Percentiles rank a stretch among this genome's conserved stretches.
Conservation (phyloP, 2,797 vertebrate species). For the Oryzias dopingdopingensis region DNA sequence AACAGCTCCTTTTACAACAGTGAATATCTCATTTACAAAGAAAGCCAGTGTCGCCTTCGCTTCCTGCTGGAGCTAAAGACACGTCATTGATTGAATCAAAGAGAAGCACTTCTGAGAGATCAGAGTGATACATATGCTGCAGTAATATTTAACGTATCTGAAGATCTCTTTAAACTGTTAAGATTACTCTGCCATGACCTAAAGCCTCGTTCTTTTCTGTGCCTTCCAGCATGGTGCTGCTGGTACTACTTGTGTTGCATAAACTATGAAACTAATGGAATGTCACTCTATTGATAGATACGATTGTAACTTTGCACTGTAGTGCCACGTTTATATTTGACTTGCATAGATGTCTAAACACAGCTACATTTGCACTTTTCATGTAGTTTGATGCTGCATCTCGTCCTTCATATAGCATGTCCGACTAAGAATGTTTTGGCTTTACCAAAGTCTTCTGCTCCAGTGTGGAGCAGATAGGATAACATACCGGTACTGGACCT, state of each 20-base stretch:
- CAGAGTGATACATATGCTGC: conserved; percentile 11
- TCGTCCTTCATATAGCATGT: too few relatives aligned
- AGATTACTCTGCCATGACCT: conserved; percentile 2
- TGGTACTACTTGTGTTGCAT: conserved; percentile 8
- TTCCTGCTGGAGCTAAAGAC: conserved; percentile 87
- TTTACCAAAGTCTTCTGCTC: background rate
- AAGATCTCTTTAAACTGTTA: conserved; percentile 1
- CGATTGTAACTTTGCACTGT: background rate
- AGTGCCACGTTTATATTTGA: background rate
- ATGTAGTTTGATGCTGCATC: too few relatives aligned
- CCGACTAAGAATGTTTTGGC: too few relatives aligned
- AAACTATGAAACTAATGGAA: background rate
- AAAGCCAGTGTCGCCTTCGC: conserved; percentile 87
- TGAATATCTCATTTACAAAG: conserved; percentile 91
- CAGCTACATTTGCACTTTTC: too few relatives aligned
- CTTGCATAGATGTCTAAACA: too few relatives aligned
- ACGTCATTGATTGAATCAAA: conserved; percentile 12
- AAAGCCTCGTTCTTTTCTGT: conserved; percentile 33
- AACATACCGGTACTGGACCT: background rate
- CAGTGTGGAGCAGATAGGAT: background rate
- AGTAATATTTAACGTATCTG: background rate
- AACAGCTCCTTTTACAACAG: conserved; percentile 80
- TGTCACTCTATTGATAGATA: background rate
- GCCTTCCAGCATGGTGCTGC: conserved; percentile 33
- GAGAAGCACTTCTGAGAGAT: background rate